phyloP scores from a whole-genome alignment of 2,888 invertebrate genomes.

The Ormyrus pomaceus region DNA sequence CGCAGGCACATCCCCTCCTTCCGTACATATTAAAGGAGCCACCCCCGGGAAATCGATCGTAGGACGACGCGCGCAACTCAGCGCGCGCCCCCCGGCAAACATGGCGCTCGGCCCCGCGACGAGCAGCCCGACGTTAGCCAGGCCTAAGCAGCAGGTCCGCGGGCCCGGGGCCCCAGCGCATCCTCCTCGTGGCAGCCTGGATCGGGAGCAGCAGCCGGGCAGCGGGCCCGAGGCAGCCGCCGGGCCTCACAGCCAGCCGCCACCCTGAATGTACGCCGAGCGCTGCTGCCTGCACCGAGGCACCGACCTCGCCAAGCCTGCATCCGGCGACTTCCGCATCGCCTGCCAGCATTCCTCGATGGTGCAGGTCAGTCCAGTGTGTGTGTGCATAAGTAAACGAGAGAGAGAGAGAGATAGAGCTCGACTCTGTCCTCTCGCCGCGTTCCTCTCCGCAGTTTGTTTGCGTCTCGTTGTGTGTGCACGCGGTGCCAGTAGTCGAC shows the following conservation, averaged over 20 bases:
- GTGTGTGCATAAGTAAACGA: too few relatives aligned
- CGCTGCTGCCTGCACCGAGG: slow-evolving; percentile 53
- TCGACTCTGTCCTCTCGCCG: neutral
- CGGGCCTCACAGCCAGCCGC: neutral
- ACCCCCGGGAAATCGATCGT: slow-evolving; percentile 40
- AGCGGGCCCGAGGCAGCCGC: neutral
- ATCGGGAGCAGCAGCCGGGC: neutral
- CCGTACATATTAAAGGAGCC: slow-evolving; percentile 22
- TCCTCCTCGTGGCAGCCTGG: neutral
- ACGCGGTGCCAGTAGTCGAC: slow-evolving; percentile 1
- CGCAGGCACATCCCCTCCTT: neutral
- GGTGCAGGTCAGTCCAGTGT: slow-evolving; percentile 68
- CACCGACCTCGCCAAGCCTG: slow-evolving; percentile 14
- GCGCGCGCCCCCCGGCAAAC: slow-evolving; percentile 43
- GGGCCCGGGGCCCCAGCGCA: too few relatives aligned
- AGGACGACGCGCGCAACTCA: slow-evolving; percentile 34
- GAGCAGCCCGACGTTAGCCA: slow-evolving; percentile 38
- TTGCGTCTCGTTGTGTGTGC: neutral
- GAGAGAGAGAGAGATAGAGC: too few relatives aligned
- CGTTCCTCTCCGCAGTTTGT: neutral
- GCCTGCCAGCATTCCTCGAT: slow-evolving; percentile 69
- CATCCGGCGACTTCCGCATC: slow-evolving; percentile 57
- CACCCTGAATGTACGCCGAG: slow-evolving; percentile 63
- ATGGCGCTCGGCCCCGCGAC: slow-evolving; percentile 50
- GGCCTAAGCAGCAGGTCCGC: slow-evolving; percentile 1